phyloP scores from a whole-genome alignment of 1,140 invertebrate genomes.

The Conopomorpha cramerella region DNA sequence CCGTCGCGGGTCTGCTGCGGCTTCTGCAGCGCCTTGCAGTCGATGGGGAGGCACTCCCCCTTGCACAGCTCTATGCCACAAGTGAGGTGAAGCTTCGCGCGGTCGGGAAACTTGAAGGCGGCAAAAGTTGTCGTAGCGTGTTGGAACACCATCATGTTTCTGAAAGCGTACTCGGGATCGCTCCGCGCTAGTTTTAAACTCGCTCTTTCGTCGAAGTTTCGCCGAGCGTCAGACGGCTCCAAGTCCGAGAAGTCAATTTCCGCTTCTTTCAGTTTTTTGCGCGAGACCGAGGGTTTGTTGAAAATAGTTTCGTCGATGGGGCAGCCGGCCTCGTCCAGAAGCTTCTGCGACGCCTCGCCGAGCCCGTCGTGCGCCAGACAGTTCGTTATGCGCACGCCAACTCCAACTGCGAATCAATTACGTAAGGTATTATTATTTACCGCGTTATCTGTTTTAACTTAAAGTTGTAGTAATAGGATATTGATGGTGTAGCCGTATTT shows the following conservation, averaged over 20 bases:
- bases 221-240: conserved; percentile 21
- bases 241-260: conserved; percentile 37
- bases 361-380: conserved; percentile 76
- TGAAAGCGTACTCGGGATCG: conserved; percentile 36
- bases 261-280: conserved; percentile 27
- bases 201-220: conserved; percentile 21
- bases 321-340: conserved; percentile 73
- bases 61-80: conserved; percentile 71
- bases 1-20: conserved; percentile 49
- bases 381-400: conserved; percentile 72
- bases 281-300: conserved; percentile 50
- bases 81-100: conserved; percentile 71
- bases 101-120: conserved; percentile 80
- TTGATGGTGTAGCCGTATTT: too few species aligned
- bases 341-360: conserved; percentile 69
- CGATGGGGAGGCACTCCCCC: conserved; percentile 66
- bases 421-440: too few species aligned
- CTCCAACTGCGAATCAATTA: conserved; percentile 65
- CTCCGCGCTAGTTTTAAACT: conserved; percentile 22
- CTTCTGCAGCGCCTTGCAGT: conserved; percentile 43
- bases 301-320: conserved; percentile 71
- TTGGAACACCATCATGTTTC: conserved; percentile 62
- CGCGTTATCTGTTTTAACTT: too few species aligned
- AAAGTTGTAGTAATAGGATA: too few species aligned
- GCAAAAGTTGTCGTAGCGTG: conserved; percentile 69